Base-by-base conservation (phyloP, 1,140 invertebrate genomes). In the Notospermus geniculatus region DNA sequence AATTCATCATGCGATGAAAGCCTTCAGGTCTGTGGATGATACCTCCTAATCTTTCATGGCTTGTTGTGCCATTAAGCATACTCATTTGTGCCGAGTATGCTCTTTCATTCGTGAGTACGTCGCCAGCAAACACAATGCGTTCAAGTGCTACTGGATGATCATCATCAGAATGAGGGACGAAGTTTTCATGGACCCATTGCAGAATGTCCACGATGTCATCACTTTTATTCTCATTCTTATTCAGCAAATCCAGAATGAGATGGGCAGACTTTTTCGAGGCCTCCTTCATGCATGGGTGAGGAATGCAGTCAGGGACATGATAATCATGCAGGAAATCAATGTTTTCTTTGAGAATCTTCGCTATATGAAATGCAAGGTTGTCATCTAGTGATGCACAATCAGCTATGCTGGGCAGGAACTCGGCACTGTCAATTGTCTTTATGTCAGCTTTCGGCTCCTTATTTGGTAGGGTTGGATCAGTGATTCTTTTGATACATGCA, bases 141-240 rank as follows among this genome's bases (percentile, higher is more conserved):
- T 65, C 46, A 19, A 60, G 46, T 1, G 59, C 50, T 2, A 32
- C 2, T 36, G 55, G 58, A 27, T 52, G 45, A 23, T 53, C 58
- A 4, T 19, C 46, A n/a, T 50, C 25, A 9, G 25, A 5, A 27
- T 28, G 41, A 13, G 56, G 54, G 22, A 68, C 57, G 30, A 22
- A 68, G 0, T 50, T 27, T 23, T 43, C 36, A 53, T 68, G 63
- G n/a, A 68, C 43, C 30, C 64, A 53, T 23, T 64, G 45, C 15
- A 68, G 32, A 22, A 68, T 65, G n/a, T n/a, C 22, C 13, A 68
- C 65, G 59, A 68, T 68, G 7, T 63, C 63, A n/a, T 64, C 66
- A 30, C 50, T 46, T 46, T 68, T 63, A n/a, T 65, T 68, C 39
- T 65, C 66, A 57, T 57, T 64, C 50, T 65, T 65, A 13, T 68